Evolutionary conservation across 2,113 vertebrate genomes (phyloP).

Genomic region (Arvicanthis niloticus): DNA sequence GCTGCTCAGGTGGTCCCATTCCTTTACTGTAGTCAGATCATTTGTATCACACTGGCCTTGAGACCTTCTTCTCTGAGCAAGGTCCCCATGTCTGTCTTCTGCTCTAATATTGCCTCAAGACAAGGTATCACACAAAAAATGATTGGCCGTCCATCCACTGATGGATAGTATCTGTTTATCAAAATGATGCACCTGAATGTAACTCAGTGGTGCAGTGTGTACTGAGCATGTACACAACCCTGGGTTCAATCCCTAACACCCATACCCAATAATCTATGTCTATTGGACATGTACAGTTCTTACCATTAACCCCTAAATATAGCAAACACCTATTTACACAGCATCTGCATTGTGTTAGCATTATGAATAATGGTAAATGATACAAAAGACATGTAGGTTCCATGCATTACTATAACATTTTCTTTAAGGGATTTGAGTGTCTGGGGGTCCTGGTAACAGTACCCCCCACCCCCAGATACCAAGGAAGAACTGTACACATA

Average conservation of each 20-base stretch:
- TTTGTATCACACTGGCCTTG: background rate
- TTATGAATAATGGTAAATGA: background rate
- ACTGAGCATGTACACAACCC: background rate
- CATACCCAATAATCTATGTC: background rate
- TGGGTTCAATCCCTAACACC: background rate
- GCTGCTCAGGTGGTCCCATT: background rate
- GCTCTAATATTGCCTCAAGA: background rate
- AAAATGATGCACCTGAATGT: background rate
- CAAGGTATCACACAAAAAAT: background rate
- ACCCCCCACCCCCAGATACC: background rate
- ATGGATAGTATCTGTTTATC: background rate
- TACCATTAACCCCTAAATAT: background rate
- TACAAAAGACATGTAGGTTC: too few relatives aligned
- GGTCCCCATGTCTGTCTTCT: background rate
- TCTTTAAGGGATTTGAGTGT: background rate
- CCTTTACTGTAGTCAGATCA: background rate
- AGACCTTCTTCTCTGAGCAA: background rate
- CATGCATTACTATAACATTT: background rate
- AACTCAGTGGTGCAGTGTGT: background rate
- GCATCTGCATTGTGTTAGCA: background rate
- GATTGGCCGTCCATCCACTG: background rate
- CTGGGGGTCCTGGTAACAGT: background rate
- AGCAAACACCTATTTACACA: background rate
- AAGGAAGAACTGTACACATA: accelerated
- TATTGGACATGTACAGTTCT: background rate